These are phyloP conservation scores for Gari tellinella DNA, from an alignment of 2,888 invertebrate genomes.

Conservation along the genomic window DNA sequence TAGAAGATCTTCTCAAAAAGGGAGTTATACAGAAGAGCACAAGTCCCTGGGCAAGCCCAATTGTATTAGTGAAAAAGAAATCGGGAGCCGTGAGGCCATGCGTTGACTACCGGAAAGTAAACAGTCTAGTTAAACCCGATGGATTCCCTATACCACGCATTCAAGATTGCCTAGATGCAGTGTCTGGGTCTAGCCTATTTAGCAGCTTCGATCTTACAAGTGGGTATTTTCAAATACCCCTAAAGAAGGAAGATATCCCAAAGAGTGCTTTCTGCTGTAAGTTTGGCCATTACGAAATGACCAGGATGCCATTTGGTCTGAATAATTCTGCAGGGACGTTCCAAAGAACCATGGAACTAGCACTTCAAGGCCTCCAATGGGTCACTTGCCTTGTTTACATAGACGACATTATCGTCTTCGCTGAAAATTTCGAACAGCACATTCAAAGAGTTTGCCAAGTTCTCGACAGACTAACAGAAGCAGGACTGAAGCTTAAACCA, in stretches of 20 bases:
- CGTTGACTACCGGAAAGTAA: conserved; percentile 9
- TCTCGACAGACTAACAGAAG: conserved; percentile 19
- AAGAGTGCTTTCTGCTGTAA: conserved; percentile 10
- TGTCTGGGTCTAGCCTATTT: conserved; percentile 1
- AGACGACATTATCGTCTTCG: conserved; percentile 38
- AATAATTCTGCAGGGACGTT: conserved; percentile 9
- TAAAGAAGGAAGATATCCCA: conserved; percentile 8
- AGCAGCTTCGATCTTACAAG: conserved; percentile 9
- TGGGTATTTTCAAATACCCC: conserved; percentile 10
- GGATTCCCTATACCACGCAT: conserved; percentile 10
- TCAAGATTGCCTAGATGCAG: conserved; percentile 12
- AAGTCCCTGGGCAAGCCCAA: conserved; percentile 21
- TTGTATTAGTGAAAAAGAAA: conserved; percentile 7
- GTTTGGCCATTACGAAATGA: conserved; percentile 11
- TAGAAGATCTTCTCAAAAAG: conserved; percentile 24
- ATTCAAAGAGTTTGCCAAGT: conserved; percentile 29
- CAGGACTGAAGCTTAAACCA: conserved; percentile 35
- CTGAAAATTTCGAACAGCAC: too few relatives aligned
- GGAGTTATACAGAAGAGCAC: conserved; percentile 32
- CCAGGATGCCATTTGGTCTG: conserved; percentile 6
- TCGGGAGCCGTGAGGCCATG: conserved; percentile 4
- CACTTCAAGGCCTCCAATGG: conserved; percentile 36
- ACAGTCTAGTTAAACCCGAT: conserved; percentile 10
- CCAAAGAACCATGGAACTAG: too few relatives aligned
- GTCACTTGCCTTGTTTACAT: conserved; percentile 40